Conservation (phyloP, 2,113 vertebrate genomes). For the Gorsachius goisagi region DNA sequence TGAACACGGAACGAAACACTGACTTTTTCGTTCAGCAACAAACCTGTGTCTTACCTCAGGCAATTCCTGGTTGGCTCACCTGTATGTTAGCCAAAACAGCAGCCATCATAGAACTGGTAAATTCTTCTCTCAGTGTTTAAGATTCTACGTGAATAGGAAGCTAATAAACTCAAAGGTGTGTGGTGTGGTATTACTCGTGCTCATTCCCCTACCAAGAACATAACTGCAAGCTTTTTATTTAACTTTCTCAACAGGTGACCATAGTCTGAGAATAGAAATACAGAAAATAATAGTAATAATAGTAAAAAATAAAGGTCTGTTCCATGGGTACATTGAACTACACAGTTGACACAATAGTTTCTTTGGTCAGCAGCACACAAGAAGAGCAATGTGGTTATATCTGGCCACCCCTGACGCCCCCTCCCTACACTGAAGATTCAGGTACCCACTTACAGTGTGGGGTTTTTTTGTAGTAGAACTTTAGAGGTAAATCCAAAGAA, state of each 20-base stretch:
- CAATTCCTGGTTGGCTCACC: neutral
- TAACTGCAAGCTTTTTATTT: neutral
- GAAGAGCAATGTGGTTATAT: neutral
- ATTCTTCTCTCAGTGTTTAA: neutral
- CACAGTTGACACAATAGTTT: neutral
- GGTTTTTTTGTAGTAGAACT: neutral
- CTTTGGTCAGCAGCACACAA: neutral
- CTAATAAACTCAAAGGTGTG: neutral
- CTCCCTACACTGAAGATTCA: neutral
- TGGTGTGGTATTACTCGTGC: neutral
- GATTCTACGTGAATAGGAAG: neutral
- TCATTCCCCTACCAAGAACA: neutral
- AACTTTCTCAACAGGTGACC: neutral
- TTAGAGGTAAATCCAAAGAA: neutral
- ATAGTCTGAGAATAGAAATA: neutral
- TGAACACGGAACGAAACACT: neutral
- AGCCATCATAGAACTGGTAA: neutral
- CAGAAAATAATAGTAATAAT: neutral
- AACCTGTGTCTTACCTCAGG: neutral
- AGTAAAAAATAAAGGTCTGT: neutral
- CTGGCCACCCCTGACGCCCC: too few species aligned
- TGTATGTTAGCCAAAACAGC: neutral
- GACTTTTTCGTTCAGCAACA: neutral
- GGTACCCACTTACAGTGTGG: neutral
- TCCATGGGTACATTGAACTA: neutral